These are phyloP conservation scores for Augiades crinisus DNA, from an alignment of 2,888 invertebrate species.

Conservation along the genomic window DNA sequence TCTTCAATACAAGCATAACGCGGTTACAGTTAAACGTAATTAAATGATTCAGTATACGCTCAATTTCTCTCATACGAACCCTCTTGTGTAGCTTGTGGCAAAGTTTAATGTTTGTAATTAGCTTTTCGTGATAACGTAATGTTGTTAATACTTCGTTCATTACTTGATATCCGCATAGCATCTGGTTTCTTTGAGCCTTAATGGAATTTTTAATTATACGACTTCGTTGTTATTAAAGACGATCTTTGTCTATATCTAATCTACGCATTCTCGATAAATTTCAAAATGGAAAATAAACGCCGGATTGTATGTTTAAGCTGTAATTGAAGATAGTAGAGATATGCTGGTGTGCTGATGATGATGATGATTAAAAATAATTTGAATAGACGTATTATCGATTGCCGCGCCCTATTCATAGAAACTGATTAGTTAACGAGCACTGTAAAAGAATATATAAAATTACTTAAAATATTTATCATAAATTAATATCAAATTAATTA, in stretches of 20 bases:
- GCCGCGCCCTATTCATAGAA: too few species aligned
- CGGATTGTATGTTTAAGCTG: too few species aligned
- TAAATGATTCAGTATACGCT: conserved; percentile 28
- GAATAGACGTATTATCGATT: too few species aligned
- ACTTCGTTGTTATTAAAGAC: not conserved
- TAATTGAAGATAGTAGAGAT: too few species aligned
- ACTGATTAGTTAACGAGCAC: too few species aligned
- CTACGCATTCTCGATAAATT: too few species aligned
- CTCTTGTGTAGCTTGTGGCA: conserved; percentile 50
- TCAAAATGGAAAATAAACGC: too few species aligned
- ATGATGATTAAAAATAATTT: too few species aligned
- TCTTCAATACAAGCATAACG: not conserved
- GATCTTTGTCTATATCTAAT: not conserved
- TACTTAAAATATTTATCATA: too few species aligned
- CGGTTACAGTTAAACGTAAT: not conserved
- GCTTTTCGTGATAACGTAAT: conserved; percentile 48
- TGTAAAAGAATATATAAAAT: too few species aligned
- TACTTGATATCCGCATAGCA: conserved; percentile 1
- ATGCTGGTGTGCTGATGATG: too few species aligned
- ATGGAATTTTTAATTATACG: not conserved
- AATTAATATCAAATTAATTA: too few species aligned
- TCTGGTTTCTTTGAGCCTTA: not conserved
- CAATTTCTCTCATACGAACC: conserved; percentile 37
- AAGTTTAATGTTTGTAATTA: conserved; percentile 69
- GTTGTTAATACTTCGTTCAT: conserved; percentile 7